Base-by-base conservation (phyloP, 2,113 vertebrate species). In the Sceloporus tristichus region DNA sequence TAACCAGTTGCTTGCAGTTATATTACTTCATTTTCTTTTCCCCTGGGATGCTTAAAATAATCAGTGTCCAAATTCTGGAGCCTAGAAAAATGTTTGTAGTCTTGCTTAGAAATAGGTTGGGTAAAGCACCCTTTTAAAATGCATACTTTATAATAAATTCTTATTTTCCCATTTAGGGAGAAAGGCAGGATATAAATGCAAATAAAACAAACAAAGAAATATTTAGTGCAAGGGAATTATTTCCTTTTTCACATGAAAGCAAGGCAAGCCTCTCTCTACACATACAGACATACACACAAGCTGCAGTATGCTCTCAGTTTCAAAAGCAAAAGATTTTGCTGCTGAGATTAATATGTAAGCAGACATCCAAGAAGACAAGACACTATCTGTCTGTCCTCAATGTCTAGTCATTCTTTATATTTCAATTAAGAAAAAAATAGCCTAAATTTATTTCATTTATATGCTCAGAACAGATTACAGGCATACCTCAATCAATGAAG, bases 1-100 rank as follows among this genome's bases (percentile, higher is more conserved):
- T 66, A 56, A 76, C 18, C 56, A 53, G 65, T 82, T 34, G 5
- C 82, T 76, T 82, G 86, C 29, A 88, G n/a, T 82, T 65, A 82
- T 48, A 34, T 76, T 87, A 29, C 29, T 68, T 29, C 40, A 38
- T 14, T 29, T n/a, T 82, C 1, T 66, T 76, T 82, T 13, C 59
- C 14, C 71, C 21, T 66, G 86, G 23, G 59, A 76, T 76, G 29
- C 23, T 76, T 66, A 40, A 34, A 82, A 23, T 82, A 66, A 82
- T 21, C 34, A 59, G 19, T 53, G 21, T 65, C 68, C 29, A 65
- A 66, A n/a, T 88, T 76, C 29, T 82, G 71, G 76, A 75, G 27
- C 19, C 23, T 71, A 76, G 56, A 66, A 14, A 48, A 13, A 11
- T 66, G 27, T 42, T 54, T 29, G 29, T 27, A 34, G 40, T 27